Percentiles rank a stretch among this genome's conserved stretches.
These are phyloP conservation scores for Leptinotarsa peninsularis DNA, from an alignment of 2,888 invertebrate species.

Conservation along the genomic window DNA sequence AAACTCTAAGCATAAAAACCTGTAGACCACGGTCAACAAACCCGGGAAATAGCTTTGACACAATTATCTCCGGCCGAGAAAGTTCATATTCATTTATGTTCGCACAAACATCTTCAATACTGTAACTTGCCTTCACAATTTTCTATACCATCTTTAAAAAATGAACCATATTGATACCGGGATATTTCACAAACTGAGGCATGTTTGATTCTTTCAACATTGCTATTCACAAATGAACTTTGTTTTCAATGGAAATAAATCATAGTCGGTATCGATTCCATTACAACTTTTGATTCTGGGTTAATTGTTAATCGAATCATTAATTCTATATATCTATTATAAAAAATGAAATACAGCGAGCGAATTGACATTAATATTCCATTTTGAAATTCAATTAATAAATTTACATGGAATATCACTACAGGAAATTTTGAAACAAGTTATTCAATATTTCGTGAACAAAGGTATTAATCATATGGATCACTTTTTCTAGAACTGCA, in stretches of 20 bases:
- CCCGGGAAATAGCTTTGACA: too few relatives aligned
- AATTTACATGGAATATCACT: neutral
- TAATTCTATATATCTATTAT: neutral
- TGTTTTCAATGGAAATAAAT: neutral
- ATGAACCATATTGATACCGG: too few relatives aligned
- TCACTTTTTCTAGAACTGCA: slow-evolving; percentile 11
- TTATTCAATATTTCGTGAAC: neutral
- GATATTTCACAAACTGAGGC: too few relatives aligned
- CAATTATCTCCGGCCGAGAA: too few relatives aligned
- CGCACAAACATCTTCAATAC: too few relatives aligned
- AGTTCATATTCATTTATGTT: too few relatives aligned
- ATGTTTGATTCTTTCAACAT: neutral
- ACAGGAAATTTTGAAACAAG: slow-evolving; percentile 19
- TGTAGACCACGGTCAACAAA: too few relatives aligned
- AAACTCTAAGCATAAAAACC: too few relatives aligned
- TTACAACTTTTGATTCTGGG: neutral
- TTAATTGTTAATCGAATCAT: neutral
- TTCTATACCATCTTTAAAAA: neutral
- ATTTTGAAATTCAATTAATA: neutral
- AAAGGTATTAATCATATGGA: slow-evolving; percentile 21
- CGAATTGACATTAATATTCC: slow-evolving; percentile 1
- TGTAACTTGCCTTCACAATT: too few relatives aligned
- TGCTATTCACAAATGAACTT: neutral
- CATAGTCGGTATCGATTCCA: neutral
- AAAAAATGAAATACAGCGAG: neutral